A percentile compares a stretch with the other conserved stretches of the same genome.
phyloP scores from a whole-genome alignment of 2,113 vertebrate species.

The Gnathonemus echidnorhynchus region DNA sequence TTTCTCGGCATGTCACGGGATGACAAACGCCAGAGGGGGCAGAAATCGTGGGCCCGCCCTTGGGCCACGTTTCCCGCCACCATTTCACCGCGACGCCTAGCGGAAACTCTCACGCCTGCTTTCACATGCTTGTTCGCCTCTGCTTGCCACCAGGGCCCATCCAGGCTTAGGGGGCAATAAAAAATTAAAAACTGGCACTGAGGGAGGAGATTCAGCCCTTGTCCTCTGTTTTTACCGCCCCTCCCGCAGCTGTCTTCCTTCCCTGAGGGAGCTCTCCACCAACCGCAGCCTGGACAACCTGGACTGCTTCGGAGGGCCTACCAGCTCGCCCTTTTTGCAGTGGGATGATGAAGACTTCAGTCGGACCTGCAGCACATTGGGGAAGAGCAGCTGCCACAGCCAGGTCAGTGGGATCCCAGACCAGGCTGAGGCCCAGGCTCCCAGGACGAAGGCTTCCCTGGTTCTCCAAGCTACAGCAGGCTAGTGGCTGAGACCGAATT shows the following conservation, averaged over 20 bases:
- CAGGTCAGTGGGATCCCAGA: constrained; percentile 71
- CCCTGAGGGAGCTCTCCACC: constrained; percentile 62
- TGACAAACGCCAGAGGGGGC: not conserved
- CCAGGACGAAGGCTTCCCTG: not conserved
- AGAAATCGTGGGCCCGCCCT: not conserved
- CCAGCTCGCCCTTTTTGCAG: constrained; percentile 73
- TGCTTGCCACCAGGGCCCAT: constrained; percentile 26
- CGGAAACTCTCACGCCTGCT: constrained; percentile 17
- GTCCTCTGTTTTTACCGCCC: constrained; percentile 7
- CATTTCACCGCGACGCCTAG: constrained; percentile 36
- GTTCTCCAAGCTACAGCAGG: not conserved
- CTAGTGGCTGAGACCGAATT: not conserved
- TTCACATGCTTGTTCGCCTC: constrained; percentile 34
- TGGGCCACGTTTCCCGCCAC: constrained; percentile 24
- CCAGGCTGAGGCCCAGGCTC: not conserved
- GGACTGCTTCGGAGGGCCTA: constrained; percentile 78
- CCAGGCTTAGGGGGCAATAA: not conserved
- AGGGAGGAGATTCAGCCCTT: not conserved
- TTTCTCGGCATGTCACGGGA: constrained; percentile 23
- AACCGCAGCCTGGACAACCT: constrained; percentile 86
- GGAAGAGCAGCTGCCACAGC: constrained; percentile 66
- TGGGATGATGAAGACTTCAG: constrained; percentile 97
- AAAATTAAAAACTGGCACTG: too few relatives aligned
- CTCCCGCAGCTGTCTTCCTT: constrained; percentile 66
- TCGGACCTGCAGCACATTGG: constrained; percentile 75